Evolutionary conservation across 1,140 invertebrate genomes (phyloP), one percentile per base, ranked within the genome.

Genomic region (Drosophila sechellia): DNA sequence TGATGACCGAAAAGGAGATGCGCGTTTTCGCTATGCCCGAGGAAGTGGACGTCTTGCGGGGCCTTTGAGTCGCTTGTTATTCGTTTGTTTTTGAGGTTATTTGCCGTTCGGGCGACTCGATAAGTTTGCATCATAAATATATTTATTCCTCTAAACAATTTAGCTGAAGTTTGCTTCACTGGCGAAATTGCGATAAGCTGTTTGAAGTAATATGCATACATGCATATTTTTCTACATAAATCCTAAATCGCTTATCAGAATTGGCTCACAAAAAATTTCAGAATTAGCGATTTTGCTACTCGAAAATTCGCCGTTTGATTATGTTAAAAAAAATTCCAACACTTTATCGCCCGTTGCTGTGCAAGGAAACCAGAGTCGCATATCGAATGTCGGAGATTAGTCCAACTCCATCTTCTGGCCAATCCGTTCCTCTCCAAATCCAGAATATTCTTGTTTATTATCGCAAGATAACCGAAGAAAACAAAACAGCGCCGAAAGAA

Each of bases 1-100:
- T 96, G 0, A 94, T 96, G 59, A 93, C 94, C 5, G 95, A 96
- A 79, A 96, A 96, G 90, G 94, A 95, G 83, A 83, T 96, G 6
- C 90, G 95, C 65, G 93, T 96, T 40, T 95, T 95, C 78, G 94
- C 95, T 0, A 94, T 95, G 5, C 94, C 95, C 3, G 95, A 96
- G 86, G 95, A 96, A 89, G 92, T 96, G 25, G 94, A 95, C 72
- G 94, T 95, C 55, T 90, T 96, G 17, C 92, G 95, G 68, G 6
- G 8, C 39, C 8, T 15, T n/a, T 81, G 49, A 40, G 4, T 22
- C 20, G 20, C 20, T 22, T 22, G 2, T 22, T 22, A 22, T 22
- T 22, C 20, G 20, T 22, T 22, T 22, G 20, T 3, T n/a, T n/a
- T n/a, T 81, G 53, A 40, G 3, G 1, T 11, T 10, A 1, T 17